Evolutionary conservation across 2,888 invertebrate species (phyloP).

Genomic region (Prenolepis imparis): DNA sequence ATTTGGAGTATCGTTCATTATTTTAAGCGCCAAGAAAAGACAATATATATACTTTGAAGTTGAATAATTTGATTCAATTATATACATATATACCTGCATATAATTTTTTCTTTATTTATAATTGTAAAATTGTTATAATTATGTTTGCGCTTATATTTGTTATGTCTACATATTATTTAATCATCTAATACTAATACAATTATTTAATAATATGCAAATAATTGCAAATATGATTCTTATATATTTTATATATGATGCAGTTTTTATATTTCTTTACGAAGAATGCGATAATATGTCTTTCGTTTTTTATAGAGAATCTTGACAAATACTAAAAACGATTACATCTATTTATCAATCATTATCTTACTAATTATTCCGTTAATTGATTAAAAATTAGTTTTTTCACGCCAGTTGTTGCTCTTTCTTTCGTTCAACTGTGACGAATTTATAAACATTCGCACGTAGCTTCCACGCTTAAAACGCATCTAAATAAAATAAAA

Average conservation of each 20-base stretch:
- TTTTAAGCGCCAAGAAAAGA: background rate
- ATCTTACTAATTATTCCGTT: background rate
- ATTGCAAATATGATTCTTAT: background rate
- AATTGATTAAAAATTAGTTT: conserved; percentile 6
- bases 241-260: background rate
- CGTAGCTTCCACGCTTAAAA: background rate
- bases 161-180: background rate
- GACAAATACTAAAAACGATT: background rate
- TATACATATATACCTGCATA: no score
- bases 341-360: background rate
- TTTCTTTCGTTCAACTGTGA: background rate
- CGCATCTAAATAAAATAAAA: background rate
- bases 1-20: background rate
- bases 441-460: conserved; percentile 1
- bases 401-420: background rate
- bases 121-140: background rate
- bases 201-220: background rate
- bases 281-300: background rate
- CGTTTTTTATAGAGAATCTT: background rate
- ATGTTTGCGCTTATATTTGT: background rate
- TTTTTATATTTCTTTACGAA: background rate
- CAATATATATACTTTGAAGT: background rate
- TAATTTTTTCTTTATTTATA: background rate
- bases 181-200: background rate
- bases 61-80: background rate